A percentile compares a stretch with the other conserved stretches of the same genome.
Evolutionary conservation across 2,888 invertebrate species (phyloP).

Genomic region (Tipula helvola): DNA sequence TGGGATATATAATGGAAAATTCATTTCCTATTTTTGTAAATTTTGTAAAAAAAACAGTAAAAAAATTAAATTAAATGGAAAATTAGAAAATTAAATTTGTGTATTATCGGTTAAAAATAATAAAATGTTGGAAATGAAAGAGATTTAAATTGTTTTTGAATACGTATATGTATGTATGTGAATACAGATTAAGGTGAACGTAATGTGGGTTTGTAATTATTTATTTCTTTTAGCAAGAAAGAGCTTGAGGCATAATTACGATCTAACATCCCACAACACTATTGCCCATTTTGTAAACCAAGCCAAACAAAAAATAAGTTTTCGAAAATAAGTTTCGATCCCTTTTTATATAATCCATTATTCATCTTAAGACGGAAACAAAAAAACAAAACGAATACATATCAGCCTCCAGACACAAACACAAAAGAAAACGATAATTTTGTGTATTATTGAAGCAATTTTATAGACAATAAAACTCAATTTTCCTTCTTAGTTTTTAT

Average conservation of each 20-base stretch:
- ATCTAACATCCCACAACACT: not conserved
- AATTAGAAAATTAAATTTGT: not conserved
- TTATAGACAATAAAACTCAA: not conserved
- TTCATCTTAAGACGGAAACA: not conserved
- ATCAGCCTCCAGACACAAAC: not conserved
- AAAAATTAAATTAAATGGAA: not conserved
- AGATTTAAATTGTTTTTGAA: not conserved
- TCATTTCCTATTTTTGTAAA: not conserved
- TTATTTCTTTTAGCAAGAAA: not conserved
- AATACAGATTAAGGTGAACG: not conserved
- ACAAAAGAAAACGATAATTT: not conserved
- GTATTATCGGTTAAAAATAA: not conserved
- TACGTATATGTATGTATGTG: too few relatives aligned
- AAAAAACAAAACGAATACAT: not conserved
- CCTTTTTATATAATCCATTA: not conserved
- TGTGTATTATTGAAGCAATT: not conserved
- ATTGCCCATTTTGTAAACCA: not conserved
- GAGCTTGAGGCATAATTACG: not conserved
- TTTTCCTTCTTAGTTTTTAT: not conserved
- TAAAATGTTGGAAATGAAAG: not conserved
- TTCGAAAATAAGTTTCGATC: not conserved
- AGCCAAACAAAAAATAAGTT: not conserved
- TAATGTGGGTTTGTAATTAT: not conserved
- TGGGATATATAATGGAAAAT: not conserved
- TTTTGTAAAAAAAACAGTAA: not conserved